Base-by-base conservation (phyloP, 2,113 vertebrate species). In the Pithys albifrons region DNA sequence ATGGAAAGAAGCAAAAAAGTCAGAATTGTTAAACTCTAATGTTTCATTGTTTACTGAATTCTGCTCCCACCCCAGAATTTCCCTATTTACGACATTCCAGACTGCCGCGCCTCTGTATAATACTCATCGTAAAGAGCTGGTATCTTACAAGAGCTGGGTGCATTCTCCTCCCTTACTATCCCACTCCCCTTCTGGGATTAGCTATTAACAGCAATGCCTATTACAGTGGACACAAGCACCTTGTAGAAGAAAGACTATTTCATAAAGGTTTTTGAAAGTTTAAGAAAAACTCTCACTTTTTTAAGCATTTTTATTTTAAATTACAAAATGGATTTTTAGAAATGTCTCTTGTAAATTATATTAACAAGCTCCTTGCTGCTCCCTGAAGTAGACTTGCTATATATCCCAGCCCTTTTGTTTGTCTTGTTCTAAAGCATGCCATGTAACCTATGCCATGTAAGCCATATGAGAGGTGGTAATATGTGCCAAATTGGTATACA, bases 231-330 rank as follows among this genome's bases (percentile, higher is more conserved):
- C 93, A 85, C 94, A 95, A 93, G 96, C 93, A 95, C 93, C 95
- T 97, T 97, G 96, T 96, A 92, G 82, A 94, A 89, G 69, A 95
- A 94, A 91, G 85, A 95, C 87, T 94, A 71, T 93, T 97, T 95
- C 85, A 73, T 92, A 93, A 92, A 69, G 75, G 84, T 78, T 97
- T 95, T 95, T 89, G 72, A 84, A 96, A 95, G 45, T 91, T 92
- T 94, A 94, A 95, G 83, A 84, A 85, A 91, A 92, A 71, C 41
- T 55, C 69, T 90, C 86, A 88, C 78, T 92, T 95, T 96, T 92
- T 57, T 0, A 91, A 93, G 52, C 81, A 81, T 97, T 96, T 96
- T 91, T 96, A 97, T 95, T 91, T 95, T 91, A 91, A 95, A 94
- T 96, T 89, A 89, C 95, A 89, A 81, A 92, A 75, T 85, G 93